Evolutionary conservation across 1,140 invertebrate species (phyloP).

Genomic region (Listronotus oregonensis): DNA sequence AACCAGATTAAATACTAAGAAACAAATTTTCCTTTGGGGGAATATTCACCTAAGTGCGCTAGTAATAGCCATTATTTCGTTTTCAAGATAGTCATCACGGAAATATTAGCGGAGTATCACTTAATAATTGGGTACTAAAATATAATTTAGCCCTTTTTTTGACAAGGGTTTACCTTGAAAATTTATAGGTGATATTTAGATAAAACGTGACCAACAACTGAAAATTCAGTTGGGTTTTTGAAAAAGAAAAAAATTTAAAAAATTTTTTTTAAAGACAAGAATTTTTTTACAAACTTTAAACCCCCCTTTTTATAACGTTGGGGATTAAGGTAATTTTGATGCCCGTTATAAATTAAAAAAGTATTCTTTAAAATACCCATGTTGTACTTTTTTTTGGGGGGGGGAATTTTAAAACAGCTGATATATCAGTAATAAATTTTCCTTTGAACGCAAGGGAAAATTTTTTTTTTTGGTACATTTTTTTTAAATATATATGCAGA

Average conservation of each 20-base stretch:
- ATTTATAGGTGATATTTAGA: constrained; percentile 28
- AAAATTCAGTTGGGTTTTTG: constrained; percentile 25
- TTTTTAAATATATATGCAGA: no score
- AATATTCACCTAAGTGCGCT: constrained; percentile 9
- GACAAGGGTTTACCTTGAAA: constrained; percentile 25
- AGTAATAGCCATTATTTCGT: constrained; percentile 11
- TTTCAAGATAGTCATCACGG: constrained; percentile 21
- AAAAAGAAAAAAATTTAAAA: constrained; percentile 25
- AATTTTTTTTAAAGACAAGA: constrained; percentile 23
- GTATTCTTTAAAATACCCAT: constrained; percentile 15
- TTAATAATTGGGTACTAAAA: constrained; percentile 33
- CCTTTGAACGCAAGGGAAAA: neutral
- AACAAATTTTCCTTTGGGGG: constrained; percentile 1
- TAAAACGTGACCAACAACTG: constrained; percentile 28
- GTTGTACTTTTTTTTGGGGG: constrained; percentile 22
- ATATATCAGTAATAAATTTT: constrained; percentile 7
- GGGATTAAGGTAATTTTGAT: constrained; percentile 27
- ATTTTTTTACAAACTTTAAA: constrained; percentile 23
- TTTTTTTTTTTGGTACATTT: no score
- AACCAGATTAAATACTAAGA: neutral
- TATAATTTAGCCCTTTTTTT: constrained; percentile 18
- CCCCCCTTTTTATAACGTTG: constrained; percentile 18
- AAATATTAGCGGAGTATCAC: constrained; percentile 21
- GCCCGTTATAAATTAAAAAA: constrained; percentile 24
- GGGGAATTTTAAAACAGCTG: constrained; percentile 30